Percentiles rank a stretch among this genome's conserved stretches.
Conservation (phyloP, 2,888 invertebrate genomes). For the Anodontia alba region DNA sequence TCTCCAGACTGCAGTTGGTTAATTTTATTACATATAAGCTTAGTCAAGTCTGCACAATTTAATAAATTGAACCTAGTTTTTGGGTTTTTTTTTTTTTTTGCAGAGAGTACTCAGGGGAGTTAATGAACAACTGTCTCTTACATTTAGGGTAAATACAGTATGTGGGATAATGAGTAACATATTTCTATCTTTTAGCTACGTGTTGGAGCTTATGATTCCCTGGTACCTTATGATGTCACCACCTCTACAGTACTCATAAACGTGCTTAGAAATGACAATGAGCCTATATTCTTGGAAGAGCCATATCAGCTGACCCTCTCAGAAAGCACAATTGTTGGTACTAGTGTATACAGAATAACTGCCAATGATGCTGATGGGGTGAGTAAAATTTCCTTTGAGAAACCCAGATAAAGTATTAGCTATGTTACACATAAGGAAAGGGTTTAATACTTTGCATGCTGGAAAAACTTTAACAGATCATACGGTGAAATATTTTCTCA, state of each 20-base stretch:
- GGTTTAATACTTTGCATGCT: not conserved
- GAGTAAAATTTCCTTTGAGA: slow-evolving; percentile 34
- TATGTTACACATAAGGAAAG: not conserved
- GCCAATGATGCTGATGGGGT: slow-evolving; percentile 74
- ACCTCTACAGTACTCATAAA: slow-evolving; percentile 64
- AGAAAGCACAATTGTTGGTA: slow-evolving; percentile 79
- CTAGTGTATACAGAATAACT: slow-evolving; percentile 89
- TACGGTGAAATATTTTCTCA: too few species aligned
- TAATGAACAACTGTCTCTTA: too few species aligned
- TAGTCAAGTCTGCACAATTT: too few species aligned
- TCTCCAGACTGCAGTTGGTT: too few species aligned
- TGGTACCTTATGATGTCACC: slow-evolving; percentile 57
- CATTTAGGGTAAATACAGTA: too few species aligned
- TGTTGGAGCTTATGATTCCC: slow-evolving; percentile 69
- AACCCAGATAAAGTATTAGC: too few species aligned
- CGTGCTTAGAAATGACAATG: slow-evolving; percentile 71
- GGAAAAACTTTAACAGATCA: too few species aligned
- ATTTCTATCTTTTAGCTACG: slow-evolving; percentile 52
- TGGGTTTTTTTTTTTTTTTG: too few species aligned
- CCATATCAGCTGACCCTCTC: slow-evolving; percentile 64
- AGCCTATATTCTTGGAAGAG: slow-evolving; percentile 67
- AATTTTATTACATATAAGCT: too few species aligned
- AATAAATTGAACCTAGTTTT: too few species aligned
- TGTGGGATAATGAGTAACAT: too few species aligned
- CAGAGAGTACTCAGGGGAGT: too few species aligned